These are phyloP conservation scores for Diabrotica balteata DNA, from an alignment of 2,888 invertebrate species.

Conservation along the genomic window DNA sequence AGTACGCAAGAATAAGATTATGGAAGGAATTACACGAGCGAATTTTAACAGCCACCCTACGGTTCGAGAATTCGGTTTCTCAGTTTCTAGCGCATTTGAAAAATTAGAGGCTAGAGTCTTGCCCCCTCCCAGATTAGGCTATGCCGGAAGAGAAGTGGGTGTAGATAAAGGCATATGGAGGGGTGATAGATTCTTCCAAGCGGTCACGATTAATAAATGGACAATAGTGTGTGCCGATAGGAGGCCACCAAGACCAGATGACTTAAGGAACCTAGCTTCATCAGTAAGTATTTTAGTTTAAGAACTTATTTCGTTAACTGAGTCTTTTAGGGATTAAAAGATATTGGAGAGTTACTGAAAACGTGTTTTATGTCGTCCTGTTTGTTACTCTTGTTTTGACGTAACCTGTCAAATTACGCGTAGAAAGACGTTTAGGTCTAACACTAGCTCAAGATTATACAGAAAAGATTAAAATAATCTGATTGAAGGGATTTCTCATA, in stretches of 20 bases:
- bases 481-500: too few relatives aligned
- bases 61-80: conserved; percentile 83
- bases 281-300: conserved; percentile 48
- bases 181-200: conserved; percentile 55
- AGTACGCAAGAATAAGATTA: conserved; percentile 80
- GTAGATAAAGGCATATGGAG: conserved; percentile 62
- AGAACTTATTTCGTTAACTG: too few relatives aligned
- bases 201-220: conserved; percentile 59
- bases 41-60: conserved; percentile 61
- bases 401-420: too few relatives aligned
- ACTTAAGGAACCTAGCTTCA: conserved; percentile 46
- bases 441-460: too few relatives aligned
- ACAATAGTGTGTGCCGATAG: conserved; percentile 59
- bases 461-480: too few relatives aligned
- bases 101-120: conserved; percentile 81
- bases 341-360: too few relatives aligned
- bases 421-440: too few relatives aligned
- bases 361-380: too few relatives aligned
- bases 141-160: conserved; percentile 57
- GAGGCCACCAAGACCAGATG: conserved; percentile 35
- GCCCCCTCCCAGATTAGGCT: conserved; percentile 75
- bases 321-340: too few relatives aligned
- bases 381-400: too few relatives aligned
- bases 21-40: conserved; percentile 54
- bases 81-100: conserved; percentile 76